phyloP scores from a whole-genome alignment of 1,140 invertebrate species.

The Acromyrmex echinatior region DNA sequence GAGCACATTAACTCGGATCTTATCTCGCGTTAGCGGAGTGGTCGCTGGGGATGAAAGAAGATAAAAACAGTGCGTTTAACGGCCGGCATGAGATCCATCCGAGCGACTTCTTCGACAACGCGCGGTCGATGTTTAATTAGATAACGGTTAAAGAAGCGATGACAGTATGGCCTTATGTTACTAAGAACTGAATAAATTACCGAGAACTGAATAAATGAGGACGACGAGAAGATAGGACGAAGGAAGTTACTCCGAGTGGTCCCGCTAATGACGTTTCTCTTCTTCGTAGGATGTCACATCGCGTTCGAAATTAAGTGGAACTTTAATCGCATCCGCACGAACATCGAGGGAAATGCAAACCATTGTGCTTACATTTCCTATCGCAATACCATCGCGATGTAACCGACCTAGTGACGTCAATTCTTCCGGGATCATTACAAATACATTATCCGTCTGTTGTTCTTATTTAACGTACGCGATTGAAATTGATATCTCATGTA shows the following conservation, averaged over 20 bases:
- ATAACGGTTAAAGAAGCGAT: conserved; percentile 27
- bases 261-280: conserved; percentile 81
- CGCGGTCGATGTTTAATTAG: conserved; percentile 53
- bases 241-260: conserved; percentile 70
- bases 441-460: conserved; percentile 10
- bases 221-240: conserved; percentile 43
- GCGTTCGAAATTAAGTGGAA: conserved; percentile 43
- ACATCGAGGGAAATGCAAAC: neutral
- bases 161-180: conserved; percentile 35
- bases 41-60: conserved; percentile 7
- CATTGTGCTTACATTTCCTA: neutral
- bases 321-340: conserved; percentile 40
- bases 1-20: conserved; percentile 45
- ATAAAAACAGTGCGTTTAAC: conserved; percentile 50
- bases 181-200: conserved; percentile 29
- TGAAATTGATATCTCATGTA: neutral
- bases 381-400: neutral
- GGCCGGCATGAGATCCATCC: neutral
- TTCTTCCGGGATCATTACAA: neutral
- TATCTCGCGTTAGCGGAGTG: conserved; percentile 34
- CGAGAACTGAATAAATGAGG: conserved; percentile 39
- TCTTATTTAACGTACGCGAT: conserved; percentile 29
- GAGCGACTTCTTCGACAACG: conserved; percentile 32
- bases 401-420: neutral
- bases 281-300: conserved; percentile 69